Percentiles rank a stretch among this genome's conserved stretches.
Conservation (phyloP, 2,113 vertebrate species). For the Lethenteron camtschaticum region DNA sequence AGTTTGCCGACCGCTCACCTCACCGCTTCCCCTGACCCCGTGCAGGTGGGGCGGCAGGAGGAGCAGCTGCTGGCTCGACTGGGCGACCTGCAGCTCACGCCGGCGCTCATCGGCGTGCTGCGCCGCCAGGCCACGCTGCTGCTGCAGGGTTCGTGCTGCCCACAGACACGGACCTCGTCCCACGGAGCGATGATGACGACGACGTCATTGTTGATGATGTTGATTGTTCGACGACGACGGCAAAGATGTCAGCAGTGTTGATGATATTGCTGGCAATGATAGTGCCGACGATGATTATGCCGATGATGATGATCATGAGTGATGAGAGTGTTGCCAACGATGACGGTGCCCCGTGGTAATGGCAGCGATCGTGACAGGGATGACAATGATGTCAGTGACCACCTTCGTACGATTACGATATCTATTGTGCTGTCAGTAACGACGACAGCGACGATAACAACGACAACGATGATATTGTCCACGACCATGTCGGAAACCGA, state of each 20-base stretch:
- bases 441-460: no score
- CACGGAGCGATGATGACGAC: not conserved
- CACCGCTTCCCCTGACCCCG: no score
- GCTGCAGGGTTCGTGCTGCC: conserved; percentile 19
- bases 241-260: not conserved
- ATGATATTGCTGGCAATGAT: not conserved
- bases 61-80: conserved; percentile 24
- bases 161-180: not conserved
- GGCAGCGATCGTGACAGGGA: no score
- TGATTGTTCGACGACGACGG: not conserved
- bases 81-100: conserved; percentile 22
- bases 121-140: conserved; percentile 21
- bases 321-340: no score
- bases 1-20: no score
- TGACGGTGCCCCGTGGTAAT: no score
- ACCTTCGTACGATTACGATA: no score
- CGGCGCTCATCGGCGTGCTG: conserved; percentile 22
- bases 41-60: conserved; percentile 26
- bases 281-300: not conserved
- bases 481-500: no score
- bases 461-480: no score
- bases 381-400: no score
- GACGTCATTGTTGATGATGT: not conserved
- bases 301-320: no score
- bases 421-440: no score